Conservation (phyloP, 2,797 vertebrate genomes). For the Melanotaenia nigrans region DNA sequence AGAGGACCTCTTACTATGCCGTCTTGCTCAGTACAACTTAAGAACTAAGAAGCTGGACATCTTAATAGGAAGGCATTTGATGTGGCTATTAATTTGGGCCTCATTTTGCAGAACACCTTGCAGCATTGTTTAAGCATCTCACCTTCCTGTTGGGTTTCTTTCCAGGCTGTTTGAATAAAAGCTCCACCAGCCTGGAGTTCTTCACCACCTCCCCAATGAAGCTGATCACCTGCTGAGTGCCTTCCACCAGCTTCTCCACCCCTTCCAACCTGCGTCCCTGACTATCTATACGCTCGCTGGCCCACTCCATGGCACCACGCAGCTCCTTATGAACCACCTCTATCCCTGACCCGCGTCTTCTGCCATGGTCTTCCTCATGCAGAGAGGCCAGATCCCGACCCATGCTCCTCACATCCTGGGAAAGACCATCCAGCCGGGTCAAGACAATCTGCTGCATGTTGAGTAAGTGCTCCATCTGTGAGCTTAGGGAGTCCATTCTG, state of each 20-base stretch:
- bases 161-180: constrained; percentile 68
- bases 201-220: constrained; percentile 85
- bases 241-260: constrained; percentile 84
- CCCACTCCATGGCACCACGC: constrained; percentile 73
- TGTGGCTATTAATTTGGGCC: not conserved
- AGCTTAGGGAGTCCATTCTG: constrained; percentile 83
- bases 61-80: too few relatives aligned
- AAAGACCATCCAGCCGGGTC: constrained; percentile 82
- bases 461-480: constrained; percentile 86
- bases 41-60: not conserved
- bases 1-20: constrained; percentile 16
- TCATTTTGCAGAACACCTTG: not conserved
- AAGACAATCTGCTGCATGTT: constrained; percentile 84
- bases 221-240: constrained; percentile 84
- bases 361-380: constrained; percentile 41
- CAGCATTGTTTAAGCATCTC: constrained; percentile 18
- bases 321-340: constrained; percentile 77
- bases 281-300: constrained; percentile 73
- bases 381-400: constrained; percentile 76
- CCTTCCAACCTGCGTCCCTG: constrained; percentile 85
- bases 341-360: constrained; percentile 55
- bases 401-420: constrained; percentile 81
- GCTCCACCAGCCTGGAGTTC: constrained; percentile 79
- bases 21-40: not conserved
- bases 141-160: constrained; percentile 73